These are phyloP conservation scores for Pachyseris speciosa DNA, from an alignment of 64 coral and sea anemone genomes.

Conservation along the genomic window DNA sequence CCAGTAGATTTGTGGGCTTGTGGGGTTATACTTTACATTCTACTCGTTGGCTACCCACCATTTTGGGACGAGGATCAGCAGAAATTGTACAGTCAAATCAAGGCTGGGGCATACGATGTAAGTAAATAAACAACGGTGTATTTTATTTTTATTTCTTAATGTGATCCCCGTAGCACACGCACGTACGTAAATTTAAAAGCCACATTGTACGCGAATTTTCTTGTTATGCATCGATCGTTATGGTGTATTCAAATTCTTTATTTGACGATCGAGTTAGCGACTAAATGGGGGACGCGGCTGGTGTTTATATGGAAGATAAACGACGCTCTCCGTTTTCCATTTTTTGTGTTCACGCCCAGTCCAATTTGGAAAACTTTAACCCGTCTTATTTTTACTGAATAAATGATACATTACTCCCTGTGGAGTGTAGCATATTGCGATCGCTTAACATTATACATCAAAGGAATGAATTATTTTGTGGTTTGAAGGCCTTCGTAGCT, in stretches of 20 bases:
- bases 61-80: constrained; percentile 99
- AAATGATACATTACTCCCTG: not conserved
- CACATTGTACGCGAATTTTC: not conserved
- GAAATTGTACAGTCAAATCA: constrained; percentile 94
- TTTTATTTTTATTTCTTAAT: constrained; percentile 4
- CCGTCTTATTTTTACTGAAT: not conserved
- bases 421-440: not conserved
- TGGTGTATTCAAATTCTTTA: not conserved
- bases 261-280: not conserved
- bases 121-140: constrained; percentile 49
- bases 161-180: not conserved
- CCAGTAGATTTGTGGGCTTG: constrained; percentile 96
- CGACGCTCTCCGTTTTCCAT: not conserved
- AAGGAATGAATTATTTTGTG: constrained; percentile 14
- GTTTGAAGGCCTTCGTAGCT: not conserved
- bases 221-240: not conserved
- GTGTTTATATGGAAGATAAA: constrained; percentile 21
- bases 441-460: too few species aligned
- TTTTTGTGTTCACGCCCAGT: not conserved
- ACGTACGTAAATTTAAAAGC: not conserved
- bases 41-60: constrained; percentile 96
- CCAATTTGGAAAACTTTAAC: not conserved
- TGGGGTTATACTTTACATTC: constrained; percentile 97
- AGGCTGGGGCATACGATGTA: constrained; percentile 84
- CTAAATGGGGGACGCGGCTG: not conserved